A percentile compares a stretch with the other conserved stretches of the same genome.
phyloP scores from a whole-genome alignment of 2,888 invertebrate species.

The Falcaria lacertinaria region DNA sequence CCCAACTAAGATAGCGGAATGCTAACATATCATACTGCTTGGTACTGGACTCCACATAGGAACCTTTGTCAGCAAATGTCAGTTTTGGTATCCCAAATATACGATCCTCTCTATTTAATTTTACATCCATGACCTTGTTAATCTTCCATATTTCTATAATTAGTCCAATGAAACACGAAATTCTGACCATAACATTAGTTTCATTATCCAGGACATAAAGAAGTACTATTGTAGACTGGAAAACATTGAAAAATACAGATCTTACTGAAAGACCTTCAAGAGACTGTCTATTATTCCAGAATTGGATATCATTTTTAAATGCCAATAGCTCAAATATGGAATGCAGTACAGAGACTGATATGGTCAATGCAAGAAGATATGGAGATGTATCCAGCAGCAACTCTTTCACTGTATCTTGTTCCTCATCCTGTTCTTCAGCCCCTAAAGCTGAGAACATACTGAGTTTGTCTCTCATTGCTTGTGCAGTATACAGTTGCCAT shows the following conservation, averaged over 20 bases:
- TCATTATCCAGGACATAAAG: conserved; percentile 99
- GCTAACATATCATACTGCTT: conserved; percentile 96
- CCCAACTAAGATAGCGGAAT: conserved; percentile 97
- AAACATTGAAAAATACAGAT: conserved; percentile 98
- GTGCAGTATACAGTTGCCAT: conserved; percentile 99
- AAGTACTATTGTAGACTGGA: conserved; percentile 96
- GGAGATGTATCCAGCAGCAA: conserved; percentile 98
- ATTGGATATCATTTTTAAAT: conserved; percentile 99
- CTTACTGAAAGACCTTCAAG: conserved; percentile 98
- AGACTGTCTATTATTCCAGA: conserved; percentile 98
- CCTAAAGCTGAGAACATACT: conserved; percentile 82
- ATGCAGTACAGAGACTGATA: conserved; percentile 95
- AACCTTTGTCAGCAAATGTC: conserved; percentile 94
- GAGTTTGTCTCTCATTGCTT: conserved; percentile 95
- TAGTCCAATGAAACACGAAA: conserved; percentile 96
- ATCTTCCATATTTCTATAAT: conserved; percentile 99
- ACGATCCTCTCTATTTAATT: conserved; percentile 85
- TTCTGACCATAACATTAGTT: conserved; percentile 96
- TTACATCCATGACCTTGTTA: conserved; percentile 93
- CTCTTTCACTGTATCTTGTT: conserved; percentile 95
- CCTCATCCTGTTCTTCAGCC: conserved; percentile 90
- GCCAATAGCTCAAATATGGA: conserved; percentile 98
- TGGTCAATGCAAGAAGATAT: conserved; percentile 93
- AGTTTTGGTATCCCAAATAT: conserved; percentile 90
- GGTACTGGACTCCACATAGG: conserved; percentile 96